phyloP scores from a whole-genome alignment of 1,140 invertebrate species.

The Rhopalosiphum padi region DNA sequence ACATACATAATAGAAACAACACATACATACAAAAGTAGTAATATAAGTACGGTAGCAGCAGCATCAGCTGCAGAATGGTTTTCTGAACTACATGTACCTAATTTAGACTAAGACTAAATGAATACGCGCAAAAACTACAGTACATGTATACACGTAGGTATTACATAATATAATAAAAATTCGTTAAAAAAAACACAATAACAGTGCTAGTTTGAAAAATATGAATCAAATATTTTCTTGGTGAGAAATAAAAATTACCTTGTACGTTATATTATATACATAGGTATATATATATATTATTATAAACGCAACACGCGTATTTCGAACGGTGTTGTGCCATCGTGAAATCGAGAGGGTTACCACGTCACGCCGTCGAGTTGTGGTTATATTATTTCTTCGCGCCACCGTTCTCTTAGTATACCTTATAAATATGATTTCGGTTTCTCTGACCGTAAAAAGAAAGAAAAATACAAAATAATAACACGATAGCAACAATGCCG shows the following conservation, averaged over 20 bases:
- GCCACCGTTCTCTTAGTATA: background rate
- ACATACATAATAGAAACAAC: background rate
- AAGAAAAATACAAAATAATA: background rate
- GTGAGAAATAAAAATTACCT: background rate
- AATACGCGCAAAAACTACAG: background rate
- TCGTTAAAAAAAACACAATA: background rate
- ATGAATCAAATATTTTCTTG: background rate
- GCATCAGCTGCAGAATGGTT: background rate
- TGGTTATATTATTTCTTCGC: background rate
- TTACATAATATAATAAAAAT: background rate
- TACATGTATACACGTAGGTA: background rate
- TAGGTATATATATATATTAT: background rate
- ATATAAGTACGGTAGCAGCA: no score
- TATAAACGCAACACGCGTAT: background rate
- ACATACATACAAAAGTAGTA: background rate
- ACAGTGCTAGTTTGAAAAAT: background rate
- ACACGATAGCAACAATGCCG: background rate
- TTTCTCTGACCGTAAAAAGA: constrained; percentile 41
- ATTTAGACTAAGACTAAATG: background rate
- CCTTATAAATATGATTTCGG: background rate
- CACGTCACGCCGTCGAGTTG: background rate
- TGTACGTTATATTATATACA: background rate
- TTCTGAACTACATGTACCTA: background rate
- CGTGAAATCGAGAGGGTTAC: constrained; percentile 34
- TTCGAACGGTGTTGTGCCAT: background rate